phyloP scores from a whole-genome alignment of 30 jellyfish, hydroid and myxozoan species.

The Cassiopea xamachana region DNA sequence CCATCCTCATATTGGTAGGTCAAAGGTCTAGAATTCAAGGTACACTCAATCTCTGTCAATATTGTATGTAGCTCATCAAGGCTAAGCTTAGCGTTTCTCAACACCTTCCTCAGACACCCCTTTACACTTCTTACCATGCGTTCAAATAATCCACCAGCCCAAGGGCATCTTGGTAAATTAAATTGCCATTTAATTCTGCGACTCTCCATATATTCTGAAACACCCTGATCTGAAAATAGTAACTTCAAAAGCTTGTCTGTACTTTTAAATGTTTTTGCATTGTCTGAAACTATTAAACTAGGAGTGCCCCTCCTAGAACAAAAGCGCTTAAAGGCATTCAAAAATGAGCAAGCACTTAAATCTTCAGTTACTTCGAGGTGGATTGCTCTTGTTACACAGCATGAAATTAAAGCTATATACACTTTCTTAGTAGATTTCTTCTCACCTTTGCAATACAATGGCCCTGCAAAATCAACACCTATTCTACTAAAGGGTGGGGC shows the following conservation, averaged over 20 bases:
- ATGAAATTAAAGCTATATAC: slow-evolving; percentile 42
- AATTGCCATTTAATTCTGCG: too few species aligned
- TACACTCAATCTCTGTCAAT: slow-evolving; percentile 28
- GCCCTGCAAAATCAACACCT: slow-evolving; percentile 39
- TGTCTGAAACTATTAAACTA: slow-evolving; percentile 41
- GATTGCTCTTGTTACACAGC: slow-evolving; percentile 57
- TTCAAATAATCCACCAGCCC: slow-evolving; percentile 61
- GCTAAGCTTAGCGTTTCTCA: slow-evolving; percentile 5
- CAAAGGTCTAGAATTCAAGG: slow-evolving; percentile 42
- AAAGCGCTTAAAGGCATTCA: slow-evolving; percentile 25
- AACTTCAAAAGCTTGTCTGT: slow-evolving; percentile 26
- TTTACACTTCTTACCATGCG: slow-evolving; percentile 62
- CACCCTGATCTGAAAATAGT: not conserved
- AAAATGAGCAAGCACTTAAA: slow-evolving; percentile 22
- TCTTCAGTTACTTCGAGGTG: slow-evolving; percentile 50
- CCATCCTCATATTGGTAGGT: slow-evolving; percentile 15
- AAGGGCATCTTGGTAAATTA: too few species aligned
- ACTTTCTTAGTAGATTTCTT: slow-evolving; percentile 9
- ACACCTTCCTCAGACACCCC: slow-evolving; percentile 43
- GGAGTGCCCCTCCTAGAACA: slow-evolving; percentile 64
- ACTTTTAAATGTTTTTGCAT: slow-evolving; percentile 62
- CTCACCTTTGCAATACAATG: slow-evolving; percentile 22
- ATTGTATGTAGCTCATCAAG: slow-evolving; percentile 36
- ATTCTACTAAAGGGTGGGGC: slow-evolving; percentile 46
- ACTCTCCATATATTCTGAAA: slow-evolving; percentile 5